Evolutionary conservation across 2,113 vertebrate species (phyloP).

Genomic region (Corydoras sp.): DNA sequence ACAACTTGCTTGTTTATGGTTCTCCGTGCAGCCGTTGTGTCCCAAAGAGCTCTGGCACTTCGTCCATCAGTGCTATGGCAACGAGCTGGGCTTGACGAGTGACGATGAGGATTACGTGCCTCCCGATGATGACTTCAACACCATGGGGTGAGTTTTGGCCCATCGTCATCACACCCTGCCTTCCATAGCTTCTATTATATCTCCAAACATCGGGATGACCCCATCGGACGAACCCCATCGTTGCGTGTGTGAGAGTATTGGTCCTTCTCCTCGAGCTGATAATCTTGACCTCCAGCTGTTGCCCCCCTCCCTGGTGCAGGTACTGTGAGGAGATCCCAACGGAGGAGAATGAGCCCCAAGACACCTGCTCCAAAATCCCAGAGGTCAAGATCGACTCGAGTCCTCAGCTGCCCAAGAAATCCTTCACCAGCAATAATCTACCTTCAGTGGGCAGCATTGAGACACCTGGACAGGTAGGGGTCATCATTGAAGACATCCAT

Average conservation of each 20-base stretch:
- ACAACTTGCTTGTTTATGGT: background rate
- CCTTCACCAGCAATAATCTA: conserved; percentile 78
- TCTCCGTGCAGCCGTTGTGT: conserved; percentile 77
- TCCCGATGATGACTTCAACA: conserved; percentile 96
- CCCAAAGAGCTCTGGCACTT: conserved; percentile 99
- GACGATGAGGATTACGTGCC: conserved; percentile 97
- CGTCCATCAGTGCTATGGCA: conserved; percentile 97
- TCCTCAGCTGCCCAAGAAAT: conserved; percentile 75
- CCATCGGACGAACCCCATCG: background rate
- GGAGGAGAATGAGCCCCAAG: conserved; percentile 87
- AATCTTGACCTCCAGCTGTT: conserved; percentile 65
- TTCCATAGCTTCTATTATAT: no score
- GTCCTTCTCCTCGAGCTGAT: conserved; percentile 50
- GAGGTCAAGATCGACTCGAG: conserved; percentile 87
- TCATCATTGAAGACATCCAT: background rate
- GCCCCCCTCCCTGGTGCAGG: conserved; percentile 70
- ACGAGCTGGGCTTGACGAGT: conserved; percentile 91
- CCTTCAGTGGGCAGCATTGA: conserved; percentile 72
- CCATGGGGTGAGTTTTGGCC: conserved; percentile 84
- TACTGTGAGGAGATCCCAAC: conserved; percentile 95
- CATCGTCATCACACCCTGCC: background rate
- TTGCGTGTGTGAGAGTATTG: conserved; percentile 27
- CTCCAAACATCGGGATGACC: no score
- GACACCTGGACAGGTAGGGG: conserved; percentile 73
- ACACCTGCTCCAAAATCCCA: conserved; percentile 87